Evolutionary conservation across 2,888 invertebrate genomes (phyloP), one percentile per base, ranked within the genome.

Genomic region (Xanthostigma xanthostigma): DNA sequence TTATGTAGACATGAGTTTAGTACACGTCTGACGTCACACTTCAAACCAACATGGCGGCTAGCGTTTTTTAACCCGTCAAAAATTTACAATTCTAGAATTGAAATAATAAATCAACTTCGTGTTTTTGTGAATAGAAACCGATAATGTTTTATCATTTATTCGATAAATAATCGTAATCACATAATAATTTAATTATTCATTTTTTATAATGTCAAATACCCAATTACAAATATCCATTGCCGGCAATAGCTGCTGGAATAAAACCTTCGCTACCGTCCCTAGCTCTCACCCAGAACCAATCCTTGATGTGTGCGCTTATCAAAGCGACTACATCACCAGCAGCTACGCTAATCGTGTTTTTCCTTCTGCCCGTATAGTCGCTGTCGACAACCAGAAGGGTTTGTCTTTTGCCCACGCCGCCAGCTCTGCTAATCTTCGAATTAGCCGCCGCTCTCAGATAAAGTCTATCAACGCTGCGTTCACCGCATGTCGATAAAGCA

Each of bases 271-370:
- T 70, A 0, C 84, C 85, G 55, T 81, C 80, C 52, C 75, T 75
- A 55, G 79, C 79, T 59, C 73, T 72, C 40, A 87, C 80, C 66
- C 81, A 85, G 64, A 86, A 86, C 86, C 86, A 87, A 50, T 84
- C 84, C 1, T 60, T 61, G 36, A 67, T 54, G 41, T 73, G 66
- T 55, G 75, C 69, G 62, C 74, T 69, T 44, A 85, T 69, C 53
- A 87, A 66, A 38, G 78, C 77, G 1, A 87, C 86, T 8, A 87
- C 85, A 57, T 87, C 86, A 0, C 85, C 85, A 60, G 81, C 79
- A 40, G 68, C 66, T 44, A 86, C 82, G 38, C 75, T 71, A 49
- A 84, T 68, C 12, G 76, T 74, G 53, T 74, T 77, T 27, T 65
- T 60, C 54, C 76, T 76, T 49, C 72, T 68, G 12, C 70, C 74